Evolutionary conservation across 2,888 invertebrate species (phyloP), one percentile per base, ranked within the genome.

Genomic region (Lobophora halterata): DNA sequence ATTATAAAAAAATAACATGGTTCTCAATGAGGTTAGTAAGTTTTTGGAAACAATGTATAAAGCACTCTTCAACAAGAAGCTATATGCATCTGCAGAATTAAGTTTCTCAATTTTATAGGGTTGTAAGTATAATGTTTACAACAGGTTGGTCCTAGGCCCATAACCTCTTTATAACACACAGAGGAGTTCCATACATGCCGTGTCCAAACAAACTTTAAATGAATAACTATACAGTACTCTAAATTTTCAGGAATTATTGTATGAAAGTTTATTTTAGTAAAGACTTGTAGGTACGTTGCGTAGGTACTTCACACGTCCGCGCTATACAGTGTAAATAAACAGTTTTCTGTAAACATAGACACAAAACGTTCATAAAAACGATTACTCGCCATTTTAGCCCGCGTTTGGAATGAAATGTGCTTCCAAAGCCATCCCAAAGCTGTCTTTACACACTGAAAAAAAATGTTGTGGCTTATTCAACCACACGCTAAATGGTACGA

Each of bases 281-380:
- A 17, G 33, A 29, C 25, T 20, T 32, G 25, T 33, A 25, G 18
- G 26, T 34, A 25, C 12, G 5, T n/a, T n/a, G n/a, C n/a, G n/a
- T 35, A 27, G 19, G 19, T 29, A 37, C 25, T 11, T 29, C 21
- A 11, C 10, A 27, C 17, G 29, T 61, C 59, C 68, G 72, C 70
- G 66, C 52, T 55, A 57, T 55, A 52, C 65, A 77, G 71, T 60
- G 81, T 85, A 86, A 83, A 86, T 85, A 86, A 86, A 86, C 86
- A 86, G 74, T 72, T 63, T 58, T 61, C 68, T 76, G 80, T 85
- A 85, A 85, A 86, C 87, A 85, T 57, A 57, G 61, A 61, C 74
- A 71, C 70, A 68, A 72, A 72, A 66, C 62, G 71, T 73, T 71
- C 76, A 74, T 76, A 71, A 78, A 71, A 68, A 72, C 67, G 60